A percentile compares a stretch with the other conserved stretches of the same genome.
phyloP scores from a whole-genome alignment of 2,797 vertebrate species.

The Lemur catta region DNA sequence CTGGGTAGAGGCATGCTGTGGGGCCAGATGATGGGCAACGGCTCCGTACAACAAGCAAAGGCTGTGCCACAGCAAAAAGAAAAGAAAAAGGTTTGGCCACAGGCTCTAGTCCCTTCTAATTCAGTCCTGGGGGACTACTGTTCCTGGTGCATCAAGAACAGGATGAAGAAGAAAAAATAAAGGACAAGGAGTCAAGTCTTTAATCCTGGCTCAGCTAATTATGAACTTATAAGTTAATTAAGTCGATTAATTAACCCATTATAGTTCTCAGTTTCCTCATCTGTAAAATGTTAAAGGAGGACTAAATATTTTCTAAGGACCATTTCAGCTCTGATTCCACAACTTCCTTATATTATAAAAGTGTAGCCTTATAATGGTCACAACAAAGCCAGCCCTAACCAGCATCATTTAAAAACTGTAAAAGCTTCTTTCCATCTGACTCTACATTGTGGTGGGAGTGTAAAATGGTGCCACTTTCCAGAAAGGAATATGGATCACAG shows the following conservation, averaged over 20 bases:
- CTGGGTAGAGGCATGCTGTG: neutral
- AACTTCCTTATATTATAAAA: neutral
- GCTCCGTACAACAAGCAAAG: neutral
- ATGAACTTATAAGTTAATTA: neutral
- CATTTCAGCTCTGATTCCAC: neutral
- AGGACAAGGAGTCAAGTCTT: neutral
- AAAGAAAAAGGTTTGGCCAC: neutral
- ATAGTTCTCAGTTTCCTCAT: neutral
- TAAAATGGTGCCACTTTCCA: neutral
- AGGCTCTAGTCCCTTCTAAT: neutral
- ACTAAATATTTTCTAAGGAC: neutral
- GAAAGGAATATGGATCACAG: neutral
- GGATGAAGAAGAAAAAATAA: neutral
- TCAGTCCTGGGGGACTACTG: neutral
- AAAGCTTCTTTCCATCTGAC: neutral
- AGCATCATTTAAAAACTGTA: neutral
- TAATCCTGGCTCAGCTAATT: neutral
- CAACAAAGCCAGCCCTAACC: neutral
- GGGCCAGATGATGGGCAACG: neutral
- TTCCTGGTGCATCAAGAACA: neutral
- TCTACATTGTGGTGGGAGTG: neutral
- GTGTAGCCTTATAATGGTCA: neutral
- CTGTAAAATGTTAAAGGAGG: neutral
- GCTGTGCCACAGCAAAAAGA: neutral
- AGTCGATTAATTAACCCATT: neutral